Evolutionary conservation across 35 echinoderm and acorn worm genomes (phyloP).

Genomic region (Heliocidaris erythrogramma): DNA sequence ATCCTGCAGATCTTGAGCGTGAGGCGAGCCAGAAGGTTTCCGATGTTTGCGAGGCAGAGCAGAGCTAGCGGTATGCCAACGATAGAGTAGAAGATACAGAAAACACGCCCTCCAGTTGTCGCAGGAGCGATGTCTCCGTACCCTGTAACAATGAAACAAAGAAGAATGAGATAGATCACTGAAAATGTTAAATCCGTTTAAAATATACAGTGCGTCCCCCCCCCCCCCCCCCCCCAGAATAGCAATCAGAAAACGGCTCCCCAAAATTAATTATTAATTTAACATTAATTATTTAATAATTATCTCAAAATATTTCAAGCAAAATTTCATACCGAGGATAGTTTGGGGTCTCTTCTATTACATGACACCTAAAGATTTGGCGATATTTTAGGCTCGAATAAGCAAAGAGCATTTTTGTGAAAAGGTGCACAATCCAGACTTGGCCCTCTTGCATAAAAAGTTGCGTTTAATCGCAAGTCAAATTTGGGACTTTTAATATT

Average conservation of each 20-base stretch:
- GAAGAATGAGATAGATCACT: background rate
- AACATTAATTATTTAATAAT: too few relatives aligned
- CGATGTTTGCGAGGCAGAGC: conserved; percentile 73
- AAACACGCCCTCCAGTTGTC: conserved; percentile 44
- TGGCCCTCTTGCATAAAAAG: too few relatives aligned
- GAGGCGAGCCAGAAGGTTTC: conserved; percentile 63
- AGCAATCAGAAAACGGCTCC: background rate
- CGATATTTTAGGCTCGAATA: too few relatives aligned
- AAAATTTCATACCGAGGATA: too few relatives aligned
- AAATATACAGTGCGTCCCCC: background rate
- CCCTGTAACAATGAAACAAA: conserved; percentile 47
- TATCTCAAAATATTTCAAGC: background rate
- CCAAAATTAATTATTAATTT: too few relatives aligned
- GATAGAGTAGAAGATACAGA: conserved; percentile 64
- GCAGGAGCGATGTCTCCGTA: conserved; percentile 84
- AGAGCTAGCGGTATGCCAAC: conserved; percentile 81
- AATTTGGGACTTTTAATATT: too few relatives aligned
- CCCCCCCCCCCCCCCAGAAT: too few relatives aligned
- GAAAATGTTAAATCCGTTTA: background rate
- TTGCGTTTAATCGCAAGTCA: too few relatives aligned
- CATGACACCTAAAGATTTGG: too few relatives aligned
- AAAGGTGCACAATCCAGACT: too few relatives aligned
- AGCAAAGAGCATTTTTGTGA: too few relatives aligned
- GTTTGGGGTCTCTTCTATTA: too few relatives aligned
- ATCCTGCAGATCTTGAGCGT: conserved; percentile 58